Percentiles rank a stretch among this genome's conserved stretches.
These are phyloP conservation scores for Dicyrtomina minuta DNA, from an alignment of 2,888 invertebrate genomes.

Conservation along the genomic window DNA sequence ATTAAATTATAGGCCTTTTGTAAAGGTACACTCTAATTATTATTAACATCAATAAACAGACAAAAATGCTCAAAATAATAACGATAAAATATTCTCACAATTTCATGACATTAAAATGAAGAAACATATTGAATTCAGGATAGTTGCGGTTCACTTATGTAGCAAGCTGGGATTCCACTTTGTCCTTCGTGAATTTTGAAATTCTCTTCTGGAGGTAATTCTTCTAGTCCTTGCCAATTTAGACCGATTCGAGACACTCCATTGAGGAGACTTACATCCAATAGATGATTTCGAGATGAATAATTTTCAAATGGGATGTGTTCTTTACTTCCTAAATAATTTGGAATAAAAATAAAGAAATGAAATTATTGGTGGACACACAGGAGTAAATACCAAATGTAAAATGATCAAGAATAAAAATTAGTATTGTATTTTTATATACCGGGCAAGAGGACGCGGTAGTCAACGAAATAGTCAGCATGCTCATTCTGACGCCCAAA, in stretches of 20 bases:
- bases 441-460: constrained; percentile 70
- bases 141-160: constrained; percentile 46
- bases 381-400: too few species aligned
- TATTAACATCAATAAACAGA: not conserved
- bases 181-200: constrained; percentile 44
- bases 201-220: constrained; percentile 36
- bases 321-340: constrained; percentile 27
- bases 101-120: not conserved
- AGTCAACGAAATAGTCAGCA: constrained; percentile 70
- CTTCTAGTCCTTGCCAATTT: constrained; percentile 49
- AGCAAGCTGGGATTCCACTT: constrained; percentile 47
- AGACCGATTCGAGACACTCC: constrained; percentile 66
- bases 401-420: not conserved
- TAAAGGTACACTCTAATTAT: not conserved
- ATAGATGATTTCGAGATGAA: constrained; percentile 1
- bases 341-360: not conserved
- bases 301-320: constrained; percentile 31
- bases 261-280: constrained; percentile 73
- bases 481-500: constrained; percentile 61
- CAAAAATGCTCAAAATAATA: not conserved
- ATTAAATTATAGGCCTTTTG: too few species aligned
- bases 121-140: not conserved
- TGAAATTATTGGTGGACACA: not conserved
- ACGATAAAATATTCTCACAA: not conserved
- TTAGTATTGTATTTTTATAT: too few species aligned